Evolutionary conservation across 2,888 invertebrate genomes (phyloP).

Genomic region (Seira musarum): DNA sequence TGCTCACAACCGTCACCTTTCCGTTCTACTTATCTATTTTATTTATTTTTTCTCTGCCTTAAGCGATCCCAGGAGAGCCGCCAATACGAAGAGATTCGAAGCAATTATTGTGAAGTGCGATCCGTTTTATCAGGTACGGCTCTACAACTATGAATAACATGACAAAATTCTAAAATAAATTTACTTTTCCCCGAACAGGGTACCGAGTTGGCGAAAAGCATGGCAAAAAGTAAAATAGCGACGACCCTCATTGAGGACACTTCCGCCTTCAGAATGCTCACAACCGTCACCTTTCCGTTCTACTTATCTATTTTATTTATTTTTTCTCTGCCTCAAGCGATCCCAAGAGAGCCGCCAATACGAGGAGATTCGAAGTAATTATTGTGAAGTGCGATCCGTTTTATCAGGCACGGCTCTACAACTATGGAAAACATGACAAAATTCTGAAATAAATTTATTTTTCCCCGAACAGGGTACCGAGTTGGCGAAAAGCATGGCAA

Average conservation of each 20-base stretch:
- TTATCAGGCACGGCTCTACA: constrained; percentile 72
- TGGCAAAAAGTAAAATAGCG: constrained; percentile 83
- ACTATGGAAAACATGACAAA: background rate
- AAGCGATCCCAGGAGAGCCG: constrained; percentile 86
- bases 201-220: constrained; percentile 85
- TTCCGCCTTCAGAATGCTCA: constrained; percentile 94
- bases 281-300: no score
- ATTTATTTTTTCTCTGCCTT: no score
- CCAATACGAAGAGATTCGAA: constrained; percentile 83
- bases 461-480: constrained; percentile 94
- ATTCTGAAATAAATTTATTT: no score
- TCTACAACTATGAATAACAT: no score
- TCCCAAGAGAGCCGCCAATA: constrained; percentile 84
- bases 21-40: no score
- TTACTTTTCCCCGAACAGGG: no score
- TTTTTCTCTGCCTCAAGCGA: no score
- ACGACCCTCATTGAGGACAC: constrained; percentile 90
- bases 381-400: constrained; percentile 85
- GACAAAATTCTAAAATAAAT: no score
- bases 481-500: constrained; percentile 84
- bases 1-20: no score
- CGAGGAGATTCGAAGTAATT: constrained; percentile 86
- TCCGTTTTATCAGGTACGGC: constrained; percentile 75
- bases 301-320: no score
- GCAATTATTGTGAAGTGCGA: constrained; percentile 90